A percentile compares a stretch with the other conserved stretches of the same genome.
Conservation (phyloP, 2,797 vertebrate genomes). For the Eurystomus glaucurus region DNA sequence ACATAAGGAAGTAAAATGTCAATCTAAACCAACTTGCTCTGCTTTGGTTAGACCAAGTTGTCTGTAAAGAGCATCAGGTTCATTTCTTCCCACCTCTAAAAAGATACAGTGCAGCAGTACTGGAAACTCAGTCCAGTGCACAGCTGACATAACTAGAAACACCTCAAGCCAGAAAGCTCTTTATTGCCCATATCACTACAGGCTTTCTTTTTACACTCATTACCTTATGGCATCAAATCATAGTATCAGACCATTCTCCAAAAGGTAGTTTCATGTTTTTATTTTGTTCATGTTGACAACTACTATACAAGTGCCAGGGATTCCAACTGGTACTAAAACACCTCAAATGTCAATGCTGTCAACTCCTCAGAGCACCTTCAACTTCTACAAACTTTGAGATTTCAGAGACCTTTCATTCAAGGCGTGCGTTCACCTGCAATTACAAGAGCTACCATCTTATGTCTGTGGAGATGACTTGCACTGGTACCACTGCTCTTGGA, state of each 20-base stretch:
- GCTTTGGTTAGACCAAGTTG: not conserved
- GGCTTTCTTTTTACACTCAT: not conserved
- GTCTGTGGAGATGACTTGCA: not conserved
- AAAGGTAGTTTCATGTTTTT: fast-evolving
- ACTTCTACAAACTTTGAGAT: not conserved
- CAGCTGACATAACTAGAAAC: not conserved
- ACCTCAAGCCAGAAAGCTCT: not conserved
- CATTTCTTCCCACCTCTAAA: not conserved
- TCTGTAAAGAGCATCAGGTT: not conserved
- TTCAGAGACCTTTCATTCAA: not conserved
- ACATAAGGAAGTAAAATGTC: not conserved
- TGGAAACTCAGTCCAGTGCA: not conserved
- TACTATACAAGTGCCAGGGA: not conserved
- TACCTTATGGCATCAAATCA: not conserved
- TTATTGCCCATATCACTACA: not conserved
- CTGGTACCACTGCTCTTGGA: not conserved
- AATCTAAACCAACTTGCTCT: not conserved
- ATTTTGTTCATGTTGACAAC: not conserved
- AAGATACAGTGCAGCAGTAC: not conserved
- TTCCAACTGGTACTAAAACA: not conserved
- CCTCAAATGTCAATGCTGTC: not conserved
- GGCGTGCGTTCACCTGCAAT: not conserved
- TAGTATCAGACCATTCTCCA: not conserved
- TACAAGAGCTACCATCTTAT: not conserved
- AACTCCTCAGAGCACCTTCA: not conserved